Evolutionary conservation across 2,113 vertebrate species (phyloP), one percentile per base, ranked within the genome.

Genomic region (Poecilia latipinna): DNA sequence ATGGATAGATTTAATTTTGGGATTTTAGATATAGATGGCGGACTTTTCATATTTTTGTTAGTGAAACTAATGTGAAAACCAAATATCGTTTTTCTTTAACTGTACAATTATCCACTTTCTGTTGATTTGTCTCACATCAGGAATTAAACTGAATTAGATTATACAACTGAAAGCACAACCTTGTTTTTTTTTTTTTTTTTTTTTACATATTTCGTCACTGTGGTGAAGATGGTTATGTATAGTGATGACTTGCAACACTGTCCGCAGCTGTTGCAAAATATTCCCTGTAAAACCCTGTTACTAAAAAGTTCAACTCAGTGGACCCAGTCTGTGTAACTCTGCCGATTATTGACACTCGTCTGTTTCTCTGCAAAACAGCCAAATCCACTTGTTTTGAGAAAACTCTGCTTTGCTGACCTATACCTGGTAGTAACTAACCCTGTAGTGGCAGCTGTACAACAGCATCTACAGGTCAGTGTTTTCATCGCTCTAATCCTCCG

Each of bases 341-440:
- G 22, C 51, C 8, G 19, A n/a, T 11, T n/a, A 10, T 8, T 57
- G 22, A 57, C 37, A 33, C 26, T 19, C 61, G 42, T 48, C 64
- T 63, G 35, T 33, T 48, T 54, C 19, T 31, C 57, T 69, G 3
- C 24, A 57, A 17, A 68, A 75, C 61, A 77, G 54, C 15, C 35
- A 39, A 65, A 35, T 19, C 67, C 15, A 32, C 62, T 69, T 32
- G 28, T 61, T 60, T 39, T 37, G 13, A 26, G 24, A 65, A 75
- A 37, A 65, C 26, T 15, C 26, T 74, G 72, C 22, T 32, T 12
- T 32, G 29, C n/a, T 37, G 42, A 13, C 31, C 67, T 83, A 2
- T 29, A 39, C 28, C 10, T 75, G 37, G 70, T 66, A 70, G 70
- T 66, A 70, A 51, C 82, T 48, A 24, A 61, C 28, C 26, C 32